These are phyloP conservation scores for Morelia viridis DNA, from an alignment of 2,797 vertebrate genomes.

Conservation along the genomic window DNA sequence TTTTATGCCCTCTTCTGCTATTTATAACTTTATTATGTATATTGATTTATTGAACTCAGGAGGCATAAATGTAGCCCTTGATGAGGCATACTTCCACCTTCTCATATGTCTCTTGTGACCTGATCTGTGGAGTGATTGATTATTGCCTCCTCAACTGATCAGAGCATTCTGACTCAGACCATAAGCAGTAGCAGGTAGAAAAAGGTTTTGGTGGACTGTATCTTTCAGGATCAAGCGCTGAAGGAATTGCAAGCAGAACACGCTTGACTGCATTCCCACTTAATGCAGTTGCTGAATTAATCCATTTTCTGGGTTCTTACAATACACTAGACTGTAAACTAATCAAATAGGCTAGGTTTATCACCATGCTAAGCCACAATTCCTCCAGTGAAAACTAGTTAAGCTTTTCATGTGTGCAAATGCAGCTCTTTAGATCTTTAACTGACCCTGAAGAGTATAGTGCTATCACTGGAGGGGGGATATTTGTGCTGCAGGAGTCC, in stretches of 20 bases:
- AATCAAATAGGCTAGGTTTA: background rate
- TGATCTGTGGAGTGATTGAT: background rate
- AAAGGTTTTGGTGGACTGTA: background rate
- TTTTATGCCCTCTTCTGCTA: background rate
- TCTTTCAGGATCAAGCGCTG: background rate
- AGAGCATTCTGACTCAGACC: background rate
- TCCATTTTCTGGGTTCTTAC: background rate
- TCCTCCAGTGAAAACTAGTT: background rate
- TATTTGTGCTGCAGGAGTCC: background rate
- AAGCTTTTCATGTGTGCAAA: background rate
- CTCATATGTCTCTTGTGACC: background rate
- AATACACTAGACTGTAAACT: background rate
- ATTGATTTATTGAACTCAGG: background rate
- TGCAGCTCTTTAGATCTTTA: background rate
- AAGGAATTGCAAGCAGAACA: background rate
- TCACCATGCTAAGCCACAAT: background rate
- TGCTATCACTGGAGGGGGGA: background rate
- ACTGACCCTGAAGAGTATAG: background rate
- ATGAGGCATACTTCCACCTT: background rate
- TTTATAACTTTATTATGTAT: background rate
- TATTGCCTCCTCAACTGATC: background rate
- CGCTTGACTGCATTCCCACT: background rate
- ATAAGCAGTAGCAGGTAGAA: background rate
- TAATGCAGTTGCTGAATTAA: background rate
- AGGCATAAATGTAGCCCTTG: background rate